phyloP scores from a whole-genome alignment of 2,797 vertebrate genomes.

The Esox lucius region DNA sequence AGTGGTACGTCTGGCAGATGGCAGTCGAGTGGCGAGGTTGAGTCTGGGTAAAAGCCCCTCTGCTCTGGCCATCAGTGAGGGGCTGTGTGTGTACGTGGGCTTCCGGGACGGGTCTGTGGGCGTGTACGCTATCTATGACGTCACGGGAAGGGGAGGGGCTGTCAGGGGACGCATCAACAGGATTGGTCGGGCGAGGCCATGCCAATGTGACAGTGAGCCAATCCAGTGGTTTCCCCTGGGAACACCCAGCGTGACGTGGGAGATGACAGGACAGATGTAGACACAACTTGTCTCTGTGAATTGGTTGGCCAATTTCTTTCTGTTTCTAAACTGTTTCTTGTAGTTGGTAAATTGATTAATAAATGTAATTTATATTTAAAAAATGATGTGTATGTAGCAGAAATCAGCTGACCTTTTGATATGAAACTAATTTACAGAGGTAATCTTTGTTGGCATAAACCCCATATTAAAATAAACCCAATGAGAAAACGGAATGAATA shows the following conservation, averaged over 20 bases:
- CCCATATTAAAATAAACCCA: too few species aligned
- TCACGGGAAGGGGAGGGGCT: conserved; percentile 10
- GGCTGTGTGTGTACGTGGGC: conserved; percentile 69
- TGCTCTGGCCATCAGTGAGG: conserved; percentile 55
- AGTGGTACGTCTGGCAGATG: conserved; percentile 63
- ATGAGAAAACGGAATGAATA: too few species aligned
- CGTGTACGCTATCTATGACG: conserved; percentile 67
- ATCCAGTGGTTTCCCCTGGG: conserved; percentile 49
- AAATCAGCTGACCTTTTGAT: too few species aligned
- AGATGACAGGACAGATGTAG: background rate
- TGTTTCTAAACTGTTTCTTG: background rate
- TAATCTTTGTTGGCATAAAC: too few species aligned
- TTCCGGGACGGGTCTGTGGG: conserved; percentile 79
- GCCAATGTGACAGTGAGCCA: conserved; percentile 53
- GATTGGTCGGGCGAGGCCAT: conserved; percentile 28
- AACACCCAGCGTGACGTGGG: conserved; percentile 65
- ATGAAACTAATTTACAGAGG: too few species aligned
- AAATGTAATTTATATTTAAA: background rate
- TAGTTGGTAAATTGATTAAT: background rate
- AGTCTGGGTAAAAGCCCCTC: conserved; percentile 62
- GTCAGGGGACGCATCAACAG: conserved; percentile 22
- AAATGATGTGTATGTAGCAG: too few species aligned
- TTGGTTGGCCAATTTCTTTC: background rate
- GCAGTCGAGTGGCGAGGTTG: conserved; percentile 64
- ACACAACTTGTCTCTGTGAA: background rate